phyloP scores from a whole-genome alignment of 2,797 vertebrate genomes.

The Hippopotamyrus pictus region DNA sequence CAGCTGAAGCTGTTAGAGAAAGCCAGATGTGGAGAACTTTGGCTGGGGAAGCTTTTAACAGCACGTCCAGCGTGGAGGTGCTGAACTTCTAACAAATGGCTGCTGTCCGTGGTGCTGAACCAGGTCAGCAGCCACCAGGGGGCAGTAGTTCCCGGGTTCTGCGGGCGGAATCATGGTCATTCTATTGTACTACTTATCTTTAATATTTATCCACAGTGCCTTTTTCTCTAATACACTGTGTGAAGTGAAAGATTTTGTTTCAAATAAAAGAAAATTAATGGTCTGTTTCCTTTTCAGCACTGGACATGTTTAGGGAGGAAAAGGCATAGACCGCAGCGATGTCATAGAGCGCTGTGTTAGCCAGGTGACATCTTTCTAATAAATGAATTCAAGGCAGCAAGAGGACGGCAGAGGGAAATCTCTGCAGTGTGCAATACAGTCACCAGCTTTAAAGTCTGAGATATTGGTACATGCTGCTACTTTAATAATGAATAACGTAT shows the following conservation, averaged over 20 bases:
- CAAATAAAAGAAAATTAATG: background rate
- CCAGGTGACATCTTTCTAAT: background rate
- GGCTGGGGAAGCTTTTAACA: background rate
- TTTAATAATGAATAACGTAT: background rate
- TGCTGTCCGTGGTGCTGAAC: background rate
- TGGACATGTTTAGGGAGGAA: background rate
- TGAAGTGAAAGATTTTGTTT: background rate
- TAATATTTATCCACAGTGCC: background rate
- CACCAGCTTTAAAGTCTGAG: background rate
- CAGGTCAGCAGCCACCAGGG: background rate
- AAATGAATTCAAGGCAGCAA: background rate
- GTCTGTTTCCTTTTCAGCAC: background rate
- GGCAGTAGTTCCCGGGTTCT: background rate
- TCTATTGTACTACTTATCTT: background rate
- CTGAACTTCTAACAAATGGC: background rate
- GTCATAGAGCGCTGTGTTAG: background rate
- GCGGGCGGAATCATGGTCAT: background rate
- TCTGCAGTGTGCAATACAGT: background rate
- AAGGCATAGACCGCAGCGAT: background rate
- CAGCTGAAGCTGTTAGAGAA: background rate
- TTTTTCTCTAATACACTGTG: background rate
- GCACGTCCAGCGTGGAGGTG: background rate
- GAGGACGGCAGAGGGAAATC: background rate
- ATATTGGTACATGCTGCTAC: background rate
- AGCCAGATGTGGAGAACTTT: background rate